Evolutionary conservation across 1,140 invertebrate genomes (phyloP).

Genomic region (Halictus rubicundus): DNA sequence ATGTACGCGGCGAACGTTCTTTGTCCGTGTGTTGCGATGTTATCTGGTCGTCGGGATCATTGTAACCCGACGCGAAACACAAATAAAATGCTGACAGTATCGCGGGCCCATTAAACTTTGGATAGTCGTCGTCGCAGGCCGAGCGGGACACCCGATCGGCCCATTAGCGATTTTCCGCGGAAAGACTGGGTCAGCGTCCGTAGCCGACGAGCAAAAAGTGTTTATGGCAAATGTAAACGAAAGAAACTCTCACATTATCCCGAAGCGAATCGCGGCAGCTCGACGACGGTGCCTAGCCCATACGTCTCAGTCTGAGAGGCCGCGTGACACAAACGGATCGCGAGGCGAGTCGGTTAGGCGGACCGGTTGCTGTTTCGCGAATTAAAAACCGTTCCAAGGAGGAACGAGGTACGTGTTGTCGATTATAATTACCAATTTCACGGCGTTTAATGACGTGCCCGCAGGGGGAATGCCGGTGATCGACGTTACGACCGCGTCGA

Average conservation of each 20-base stretch:
- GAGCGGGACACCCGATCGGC: background rate
- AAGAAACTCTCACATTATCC: background rate
- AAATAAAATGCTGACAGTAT: too few relatives aligned
- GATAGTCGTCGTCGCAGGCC: too few relatives aligned
- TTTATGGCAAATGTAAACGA: background rate
- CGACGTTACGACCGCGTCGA: constrained; percentile 56
- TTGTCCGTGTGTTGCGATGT: too few relatives aligned
- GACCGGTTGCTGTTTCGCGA: background rate
- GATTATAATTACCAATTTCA: constrained; percentile 58
- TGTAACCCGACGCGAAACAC: too few relatives aligned
- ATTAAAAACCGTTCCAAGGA: background rate
- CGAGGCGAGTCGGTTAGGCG: background rate
- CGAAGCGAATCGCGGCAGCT: background rate
- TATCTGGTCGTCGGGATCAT: too few relatives aligned
- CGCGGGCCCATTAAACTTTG: too few relatives aligned
- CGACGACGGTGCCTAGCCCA: background rate
- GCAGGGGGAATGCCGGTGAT: constrained; percentile 26
- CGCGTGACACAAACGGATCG: background rate
- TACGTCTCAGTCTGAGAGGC: background rate
- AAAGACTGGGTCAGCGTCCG: background rate
- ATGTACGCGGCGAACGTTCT: too few relatives aligned
- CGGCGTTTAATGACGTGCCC: constrained; percentile 49
- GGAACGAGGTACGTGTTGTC: background rate
- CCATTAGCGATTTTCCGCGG: background rate
- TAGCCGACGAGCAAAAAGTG: background rate